Percentiles rank a stretch among this genome's conserved stretches.
phyloP scores from a whole-genome alignment of 2,888 invertebrate species.

The Cataglyphis albicans region DNA sequence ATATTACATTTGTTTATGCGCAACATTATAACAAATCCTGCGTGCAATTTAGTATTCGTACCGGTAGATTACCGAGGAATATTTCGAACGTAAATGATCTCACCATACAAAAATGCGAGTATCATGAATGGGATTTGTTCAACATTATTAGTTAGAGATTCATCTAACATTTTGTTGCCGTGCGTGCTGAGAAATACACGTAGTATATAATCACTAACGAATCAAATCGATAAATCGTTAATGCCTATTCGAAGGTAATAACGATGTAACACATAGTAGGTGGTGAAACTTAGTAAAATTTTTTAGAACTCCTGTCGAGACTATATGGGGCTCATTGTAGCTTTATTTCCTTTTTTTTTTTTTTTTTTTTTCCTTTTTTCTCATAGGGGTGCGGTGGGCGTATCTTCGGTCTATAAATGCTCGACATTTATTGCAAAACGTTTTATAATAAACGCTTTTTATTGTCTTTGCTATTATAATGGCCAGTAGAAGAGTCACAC shows the following conservation, averaged over 20 bases:
- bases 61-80: constrained; percentile 30
- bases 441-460: constrained; percentile 71
- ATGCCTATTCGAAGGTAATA: constrained; percentile 74
- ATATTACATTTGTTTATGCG: constrained; percentile 76
- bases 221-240: constrained; percentile 81
- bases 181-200: constrained; percentile 75
- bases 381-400: constrained; percentile 61
- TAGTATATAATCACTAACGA: constrained; percentile 80
- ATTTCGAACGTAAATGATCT: constrained; percentile 67
- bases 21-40: constrained; percentile 77
- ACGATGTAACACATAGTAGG: constrained; percentile 80
- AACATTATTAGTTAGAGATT: constrained; percentile 68
- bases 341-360: constrained; percentile 68
- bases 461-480: constrained; percentile 63
- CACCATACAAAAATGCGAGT: constrained; percentile 58
- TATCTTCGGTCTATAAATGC: constrained; percentile 64
- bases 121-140: constrained; percentile 74
- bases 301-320: constrained; percentile 82
- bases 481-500: constrained; percentile 69
- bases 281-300: constrained; percentile 82
- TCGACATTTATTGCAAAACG: constrained; percentile 57
- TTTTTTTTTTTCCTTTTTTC: constrained; percentile 70
- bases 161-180: constrained; percentile 75
- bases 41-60: constrained; percentile 59
- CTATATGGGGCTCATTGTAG: constrained; percentile 81